A percentile compares a stretch with the other conserved stretches of the same genome.
Evolutionary conservation across 2,888 invertebrate genomes (phyloP).

Genomic region (Scaptodrosophila latifasciaeformis): DNA sequence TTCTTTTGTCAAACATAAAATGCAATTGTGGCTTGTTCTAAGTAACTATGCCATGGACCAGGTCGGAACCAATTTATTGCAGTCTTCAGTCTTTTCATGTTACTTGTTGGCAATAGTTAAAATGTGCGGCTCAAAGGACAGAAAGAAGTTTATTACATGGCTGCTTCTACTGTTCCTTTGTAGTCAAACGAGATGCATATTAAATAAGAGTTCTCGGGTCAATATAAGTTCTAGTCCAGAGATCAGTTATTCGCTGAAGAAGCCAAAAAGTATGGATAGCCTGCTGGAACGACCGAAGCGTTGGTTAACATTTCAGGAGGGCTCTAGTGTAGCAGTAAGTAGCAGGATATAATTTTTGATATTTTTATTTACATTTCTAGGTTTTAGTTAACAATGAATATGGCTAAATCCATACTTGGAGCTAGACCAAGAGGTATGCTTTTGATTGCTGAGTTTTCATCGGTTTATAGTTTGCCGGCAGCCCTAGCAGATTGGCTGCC

Average conservation of each 20-base stretch:
- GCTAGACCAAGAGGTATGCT: constrained; percentile 48
- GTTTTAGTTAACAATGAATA: constrained; percentile 36
- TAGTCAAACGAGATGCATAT: too few relatives aligned
- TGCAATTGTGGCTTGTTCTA: too few relatives aligned
- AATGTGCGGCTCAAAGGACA: too few relatives aligned
- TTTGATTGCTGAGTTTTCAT: constrained; percentile 42
- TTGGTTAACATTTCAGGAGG: constrained; percentile 54
- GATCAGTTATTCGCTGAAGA: not conserved
- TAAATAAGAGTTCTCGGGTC: not conserved
- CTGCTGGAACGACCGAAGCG: constrained; percentile 38
- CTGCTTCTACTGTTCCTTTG: too few relatives aligned
- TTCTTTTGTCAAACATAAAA: too few relatives aligned
- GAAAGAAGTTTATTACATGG: too few relatives aligned
- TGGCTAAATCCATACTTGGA: constrained; percentile 44
- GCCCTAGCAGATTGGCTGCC: constrained; percentile 7
- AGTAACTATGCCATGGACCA: too few relatives aligned
- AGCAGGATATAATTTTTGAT: not conserved
- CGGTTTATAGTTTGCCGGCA: constrained; percentile 50
- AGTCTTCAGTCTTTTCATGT: too few relatives aligned
- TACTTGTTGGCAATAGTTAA: too few relatives aligned
- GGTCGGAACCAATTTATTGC: too few relatives aligned
- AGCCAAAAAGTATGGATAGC: not conserved
- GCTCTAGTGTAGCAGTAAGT: constrained; percentile 18
- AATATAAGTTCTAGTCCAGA: too few relatives aligned
- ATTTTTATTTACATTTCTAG: not conserved